Evolutionary conservation across 92 coral and sea anemone species (phyloP).

Genomic region (Epizoanthus ramosus): DNA sequence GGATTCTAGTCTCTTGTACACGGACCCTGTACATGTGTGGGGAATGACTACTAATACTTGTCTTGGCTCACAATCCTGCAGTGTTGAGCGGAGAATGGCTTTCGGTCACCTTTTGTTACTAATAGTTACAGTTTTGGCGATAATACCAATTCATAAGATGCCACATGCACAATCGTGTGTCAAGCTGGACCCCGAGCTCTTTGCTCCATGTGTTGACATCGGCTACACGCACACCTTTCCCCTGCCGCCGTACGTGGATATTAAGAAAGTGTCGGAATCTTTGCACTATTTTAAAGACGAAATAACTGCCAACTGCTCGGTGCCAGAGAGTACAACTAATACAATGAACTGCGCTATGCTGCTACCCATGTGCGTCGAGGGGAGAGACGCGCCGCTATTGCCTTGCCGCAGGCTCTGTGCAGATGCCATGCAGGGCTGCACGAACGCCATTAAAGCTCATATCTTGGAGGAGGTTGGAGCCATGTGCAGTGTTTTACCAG

Average conservation of each 20-base stretch:
- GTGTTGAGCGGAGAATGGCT: no score
- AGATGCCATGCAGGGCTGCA: conserved; percentile 15
- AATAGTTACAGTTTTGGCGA: no score
- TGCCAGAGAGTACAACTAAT: conserved; percentile 12
- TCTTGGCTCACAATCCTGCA: no score
- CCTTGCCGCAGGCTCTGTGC: conserved; percentile 32
- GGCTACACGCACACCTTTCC: conserved; percentile 36
- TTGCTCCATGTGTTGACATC: conserved; percentile 12
- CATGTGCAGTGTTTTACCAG: conserved; percentile 34
- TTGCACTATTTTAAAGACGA: conserved; percentile 16
- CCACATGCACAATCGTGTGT: not conserved
- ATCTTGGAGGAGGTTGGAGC: conserved; percentile 37
- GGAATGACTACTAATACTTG: no score
- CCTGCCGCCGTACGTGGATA: conserved; percentile 16
- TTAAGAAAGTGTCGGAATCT: conserved; percentile 9
- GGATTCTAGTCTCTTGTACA: no score
- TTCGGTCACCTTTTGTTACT: no score
- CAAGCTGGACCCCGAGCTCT: conserved; percentile 31
- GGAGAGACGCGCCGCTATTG: not conserved
- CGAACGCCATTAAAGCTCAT: not conserved
- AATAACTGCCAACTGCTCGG: conserved; percentile 27
- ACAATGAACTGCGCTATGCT: conserved; percentile 22
- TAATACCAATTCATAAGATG: not conserved
- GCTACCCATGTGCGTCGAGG: conserved; percentile 28
- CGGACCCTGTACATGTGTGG: no score